Percentiles rank a stretch among this genome's conserved stretches.
These are phyloP conservation scores for Trachops cirrhosus DNA, from an alignment of 2,797 vertebrate species.

Conservation along the genomic window DNA sequence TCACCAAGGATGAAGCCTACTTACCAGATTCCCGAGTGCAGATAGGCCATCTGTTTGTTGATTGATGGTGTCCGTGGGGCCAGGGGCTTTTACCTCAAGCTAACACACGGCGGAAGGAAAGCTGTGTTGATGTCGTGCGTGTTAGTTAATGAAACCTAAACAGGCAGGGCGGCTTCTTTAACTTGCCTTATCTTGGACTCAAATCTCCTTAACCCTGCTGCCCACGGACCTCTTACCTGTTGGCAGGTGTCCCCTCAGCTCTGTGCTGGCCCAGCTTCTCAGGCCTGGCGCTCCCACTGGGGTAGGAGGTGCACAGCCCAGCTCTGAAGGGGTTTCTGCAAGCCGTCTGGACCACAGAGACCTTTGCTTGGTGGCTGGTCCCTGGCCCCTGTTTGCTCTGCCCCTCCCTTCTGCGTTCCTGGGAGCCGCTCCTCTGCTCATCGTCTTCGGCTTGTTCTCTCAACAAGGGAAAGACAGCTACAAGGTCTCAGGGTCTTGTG, in stretches of 20 bases:
- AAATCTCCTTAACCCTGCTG: not conserved
- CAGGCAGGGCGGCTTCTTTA: not conserved
- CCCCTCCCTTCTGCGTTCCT: not conserved
- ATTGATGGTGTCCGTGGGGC: not conserved
- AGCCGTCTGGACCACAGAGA: not conserved
- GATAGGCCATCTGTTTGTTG: not conserved
- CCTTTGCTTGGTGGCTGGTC: fast-evolving
- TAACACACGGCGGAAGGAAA: not conserved
- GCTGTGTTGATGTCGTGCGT: not conserved
- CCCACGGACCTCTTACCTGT: not conserved
- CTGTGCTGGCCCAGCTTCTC: not conserved
- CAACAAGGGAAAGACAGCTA: not conserved
- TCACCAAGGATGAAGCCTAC: not conserved
- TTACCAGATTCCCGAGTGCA: not conserved
- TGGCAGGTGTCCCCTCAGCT: not conserved
- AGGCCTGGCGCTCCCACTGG: not conserved
- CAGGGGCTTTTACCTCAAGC: not conserved
- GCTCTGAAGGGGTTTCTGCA: not conserved
- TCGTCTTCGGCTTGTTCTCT: not conserved
- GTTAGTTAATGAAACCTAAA: not conserved
- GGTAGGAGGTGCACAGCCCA: not conserved
- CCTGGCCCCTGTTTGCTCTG: fast-evolving
- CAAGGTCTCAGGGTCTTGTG: not conserved
- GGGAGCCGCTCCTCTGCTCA: fast-evolving
- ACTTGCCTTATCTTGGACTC: not conserved